Conservation (phyloP, 2,797 vertebrate genomes). For the Acrossocheilus fasciatus region DNA sequence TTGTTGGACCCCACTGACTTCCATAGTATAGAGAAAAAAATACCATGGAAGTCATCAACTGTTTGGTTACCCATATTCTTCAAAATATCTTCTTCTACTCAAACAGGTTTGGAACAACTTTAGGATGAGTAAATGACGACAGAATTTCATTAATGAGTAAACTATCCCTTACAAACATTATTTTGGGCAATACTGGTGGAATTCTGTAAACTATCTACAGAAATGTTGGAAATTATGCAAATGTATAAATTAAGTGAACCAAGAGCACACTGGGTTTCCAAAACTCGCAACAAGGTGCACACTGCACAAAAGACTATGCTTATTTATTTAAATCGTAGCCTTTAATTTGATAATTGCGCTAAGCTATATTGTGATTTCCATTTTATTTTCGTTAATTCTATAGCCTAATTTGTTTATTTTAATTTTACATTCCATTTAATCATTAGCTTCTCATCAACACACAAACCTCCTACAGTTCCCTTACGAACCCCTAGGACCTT, state of each 20-base stretch:
- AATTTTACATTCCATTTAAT: neutral
- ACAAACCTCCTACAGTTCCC: neutral
- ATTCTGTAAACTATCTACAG: neutral
- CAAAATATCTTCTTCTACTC: neutral
- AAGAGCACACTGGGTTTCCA: too few species aligned
- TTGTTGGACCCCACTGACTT: neutral
- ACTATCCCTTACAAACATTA: neutral
- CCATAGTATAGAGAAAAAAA: neutral
- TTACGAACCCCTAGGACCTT: neutral
- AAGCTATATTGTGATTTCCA: neutral
- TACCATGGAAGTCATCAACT: neutral
- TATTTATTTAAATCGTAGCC: neutral
- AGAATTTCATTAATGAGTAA: neutral
- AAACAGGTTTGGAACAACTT: too few species aligned
- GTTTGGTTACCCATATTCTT: neutral
- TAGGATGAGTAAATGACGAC: too few species aligned
- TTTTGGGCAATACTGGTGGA: neutral
- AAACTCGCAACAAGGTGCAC: neutral
- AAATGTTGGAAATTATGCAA: neutral
- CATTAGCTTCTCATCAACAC: neutral
- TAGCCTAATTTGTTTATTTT: neutral
- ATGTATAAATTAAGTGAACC: too few species aligned
- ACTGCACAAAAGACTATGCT: neutral
- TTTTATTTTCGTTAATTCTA: neutral
- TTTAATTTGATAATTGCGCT: neutral